Base-by-base conservation (phyloP, 2,113 vertebrate genomes). In the Trochalopteron elliotii region DNA sequence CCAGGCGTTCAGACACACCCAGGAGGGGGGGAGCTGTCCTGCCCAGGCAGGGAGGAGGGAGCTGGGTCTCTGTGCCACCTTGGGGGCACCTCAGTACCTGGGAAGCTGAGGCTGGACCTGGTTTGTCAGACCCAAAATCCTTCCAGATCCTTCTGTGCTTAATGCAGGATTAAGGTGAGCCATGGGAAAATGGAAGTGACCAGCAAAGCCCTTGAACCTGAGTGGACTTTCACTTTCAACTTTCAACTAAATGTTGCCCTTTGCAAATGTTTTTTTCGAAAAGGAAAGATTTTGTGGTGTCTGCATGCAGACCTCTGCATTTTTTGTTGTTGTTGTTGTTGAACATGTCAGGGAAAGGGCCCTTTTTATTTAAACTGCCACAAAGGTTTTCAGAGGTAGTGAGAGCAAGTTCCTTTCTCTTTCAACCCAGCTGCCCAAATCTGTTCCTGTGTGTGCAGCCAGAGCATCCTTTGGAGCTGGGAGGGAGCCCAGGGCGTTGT, bases 331-430 rank as follows among this genome's bases (percentile, higher is more conserved):
- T 47, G 22, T 39, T 71, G n/a, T 74, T 61, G 20, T 30, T 49
- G 15, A 30, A 52, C 22, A 2, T 11, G 21, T 11, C 33, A 33
- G 25, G 78, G 52, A 40, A 61, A 70, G 5, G 7, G 4, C 9
- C 2, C 14, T 31, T 52, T 45, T 25, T 25, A 39, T 39, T 60
- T 14, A 40, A 55, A 27, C 12, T 49, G 20, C 8, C 50, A 23
- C 0, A 0, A 40, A 82, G 20, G n/a, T 37, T 56, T 68, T 22
- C 45, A 53, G 55, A 31, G n/a, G n/a, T 0, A 40, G 19, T 5
- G 5, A 42, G 15, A 71, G 20, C 4, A 1, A n/a, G 2, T 33
- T 89, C 24, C 28, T 82, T 56, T 37, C n/a, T 67, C 45, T 27
- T 4, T 12, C 27, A n/a, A 17, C n/a, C 11, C 24, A 15, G 61